phyloP scores from a whole-genome alignment of 2,113 vertebrate genomes.

The Mustelus asterias region DNA sequence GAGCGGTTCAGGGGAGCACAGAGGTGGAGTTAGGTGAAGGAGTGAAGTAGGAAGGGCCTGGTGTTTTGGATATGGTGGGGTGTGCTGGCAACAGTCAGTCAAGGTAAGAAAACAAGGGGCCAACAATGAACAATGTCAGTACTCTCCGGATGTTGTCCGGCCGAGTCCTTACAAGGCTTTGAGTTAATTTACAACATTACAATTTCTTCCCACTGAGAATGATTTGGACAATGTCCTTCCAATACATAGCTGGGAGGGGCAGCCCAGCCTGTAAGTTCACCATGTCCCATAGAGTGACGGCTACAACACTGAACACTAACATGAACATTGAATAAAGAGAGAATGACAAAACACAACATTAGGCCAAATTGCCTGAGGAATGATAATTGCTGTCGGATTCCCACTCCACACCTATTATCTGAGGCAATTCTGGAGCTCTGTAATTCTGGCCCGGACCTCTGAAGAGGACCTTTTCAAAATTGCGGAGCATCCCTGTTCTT shows the following conservation, averaged over 20 bases:
- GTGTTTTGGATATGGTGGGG: neutral
- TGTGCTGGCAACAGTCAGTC: neutral
- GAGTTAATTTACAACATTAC: neutral
- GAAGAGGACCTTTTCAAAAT: too few species aligned
- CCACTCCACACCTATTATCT: too few species aligned
- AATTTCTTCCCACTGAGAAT: neutral
- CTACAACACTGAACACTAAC: neutral
- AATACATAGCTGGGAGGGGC: neutral
- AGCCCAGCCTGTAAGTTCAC: neutral
- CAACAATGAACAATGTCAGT: neutral
- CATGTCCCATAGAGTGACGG: neutral
- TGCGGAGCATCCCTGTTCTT: too few species aligned
- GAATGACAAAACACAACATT: neutral
- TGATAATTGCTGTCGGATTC: too few species aligned
- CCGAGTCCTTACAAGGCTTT: neutral
- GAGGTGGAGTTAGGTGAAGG: neutral
- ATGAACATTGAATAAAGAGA: neutral
- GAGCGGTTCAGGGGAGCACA: too few species aligned
- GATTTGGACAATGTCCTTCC: neutral
- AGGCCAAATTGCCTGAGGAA: too few species aligned
- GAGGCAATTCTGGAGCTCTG: too few species aligned
- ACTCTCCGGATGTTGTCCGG: neutral
- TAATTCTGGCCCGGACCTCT: too few species aligned
- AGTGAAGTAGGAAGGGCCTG: neutral
- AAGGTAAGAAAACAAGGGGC: neutral